Conservation (phyloP, 2,797 vertebrate genomes). For the Mus caroli region DNA sequence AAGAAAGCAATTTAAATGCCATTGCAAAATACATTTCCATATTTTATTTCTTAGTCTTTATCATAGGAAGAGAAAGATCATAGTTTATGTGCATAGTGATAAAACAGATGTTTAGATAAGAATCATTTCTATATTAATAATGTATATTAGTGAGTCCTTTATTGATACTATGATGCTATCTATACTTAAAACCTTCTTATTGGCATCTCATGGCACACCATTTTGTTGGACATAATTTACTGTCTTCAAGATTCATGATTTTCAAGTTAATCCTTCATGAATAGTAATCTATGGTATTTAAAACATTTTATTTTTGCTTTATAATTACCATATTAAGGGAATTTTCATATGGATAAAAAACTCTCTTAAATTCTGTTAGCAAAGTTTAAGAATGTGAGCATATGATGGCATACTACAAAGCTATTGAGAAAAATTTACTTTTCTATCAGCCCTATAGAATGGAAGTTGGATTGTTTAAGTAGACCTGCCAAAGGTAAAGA, state of each 20-base stretch:
- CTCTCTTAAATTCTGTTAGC: constrained; percentile 58
- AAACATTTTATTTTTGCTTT: constrained; percentile 45
- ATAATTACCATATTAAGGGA: constrained; percentile 72
- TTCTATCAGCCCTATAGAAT: constrained; percentile 56
- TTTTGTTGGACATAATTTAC: background rate
- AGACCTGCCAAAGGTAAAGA: constrained; percentile 25
- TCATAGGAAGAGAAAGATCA: background rate
- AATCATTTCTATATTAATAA: background rate
- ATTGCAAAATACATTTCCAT: background rate
- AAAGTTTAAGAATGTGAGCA: constrained; percentile 71
- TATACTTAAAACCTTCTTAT: background rate
- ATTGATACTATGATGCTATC: background rate
- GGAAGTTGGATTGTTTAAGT: constrained; percentile 45
- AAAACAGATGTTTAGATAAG: background rate
- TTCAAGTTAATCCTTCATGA: background rate
- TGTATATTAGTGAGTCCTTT: background rate
- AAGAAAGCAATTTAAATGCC: background rate
- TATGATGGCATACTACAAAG: constrained; percentile 45
- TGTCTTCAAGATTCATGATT: background rate
- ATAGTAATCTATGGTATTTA: background rate
- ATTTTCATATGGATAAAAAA: constrained; percentile 71
- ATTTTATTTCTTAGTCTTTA: background rate
- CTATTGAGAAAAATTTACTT: constrained; percentile 58
- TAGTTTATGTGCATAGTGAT: background rate
- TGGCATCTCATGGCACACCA: background rate